Percentiles rank a stretch among this genome's conserved stretches.
These are phyloP conservation scores for Halichoeres trimaculatus DNA, from an alignment of 2,113 vertebrate species.

Conservation along the genomic window DNA sequence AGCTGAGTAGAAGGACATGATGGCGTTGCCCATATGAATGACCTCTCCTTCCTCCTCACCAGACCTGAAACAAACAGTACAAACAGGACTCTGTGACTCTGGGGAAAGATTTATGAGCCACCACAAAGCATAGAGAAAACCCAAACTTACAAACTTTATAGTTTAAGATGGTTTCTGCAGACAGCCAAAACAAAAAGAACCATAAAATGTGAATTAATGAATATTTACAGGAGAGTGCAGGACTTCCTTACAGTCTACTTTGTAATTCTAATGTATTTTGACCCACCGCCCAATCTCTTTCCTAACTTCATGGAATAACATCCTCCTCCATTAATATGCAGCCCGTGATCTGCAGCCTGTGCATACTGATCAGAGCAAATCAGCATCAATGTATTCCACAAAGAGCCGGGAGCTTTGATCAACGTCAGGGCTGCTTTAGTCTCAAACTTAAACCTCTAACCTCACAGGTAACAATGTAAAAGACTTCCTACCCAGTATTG, in stretches of 20 bases:
- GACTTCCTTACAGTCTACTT: conserved; percentile 7
- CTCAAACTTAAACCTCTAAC: neutral
- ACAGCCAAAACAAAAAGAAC: no score
- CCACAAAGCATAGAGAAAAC: neutral
- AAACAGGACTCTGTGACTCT: neutral
- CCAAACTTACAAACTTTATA: no score
- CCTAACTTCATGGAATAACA: conserved; percentile 33
- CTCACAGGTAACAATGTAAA: neutral
- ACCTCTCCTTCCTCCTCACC: conserved; percentile 87
- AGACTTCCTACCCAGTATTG: conserved; percentile 61
- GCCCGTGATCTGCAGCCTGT: conserved; percentile 25
- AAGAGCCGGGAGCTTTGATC: neutral
- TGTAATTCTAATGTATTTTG: conserved; percentile 41
- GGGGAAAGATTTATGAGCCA: neutral
- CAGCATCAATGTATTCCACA: neutral
- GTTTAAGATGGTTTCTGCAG: neutral
- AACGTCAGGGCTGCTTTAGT: neutral
- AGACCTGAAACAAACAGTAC: conserved; percentile 75
- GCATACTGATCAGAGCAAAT: conserved; percentile 31
- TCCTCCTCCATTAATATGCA: conserved; percentile 44
- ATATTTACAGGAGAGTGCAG: neutral
- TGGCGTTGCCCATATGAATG: conserved; percentile 96
- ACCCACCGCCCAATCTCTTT: conserved; percentile 22
- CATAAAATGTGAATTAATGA: neutral
- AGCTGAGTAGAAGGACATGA: conserved; percentile 98